A percentile compares a stretch with the other conserved stretches of the same genome.
phyloP scores from a whole-genome alignment of 37 sponge, comb jelly and placozoan genomes.

The Petrosia ficiformis region DNA sequence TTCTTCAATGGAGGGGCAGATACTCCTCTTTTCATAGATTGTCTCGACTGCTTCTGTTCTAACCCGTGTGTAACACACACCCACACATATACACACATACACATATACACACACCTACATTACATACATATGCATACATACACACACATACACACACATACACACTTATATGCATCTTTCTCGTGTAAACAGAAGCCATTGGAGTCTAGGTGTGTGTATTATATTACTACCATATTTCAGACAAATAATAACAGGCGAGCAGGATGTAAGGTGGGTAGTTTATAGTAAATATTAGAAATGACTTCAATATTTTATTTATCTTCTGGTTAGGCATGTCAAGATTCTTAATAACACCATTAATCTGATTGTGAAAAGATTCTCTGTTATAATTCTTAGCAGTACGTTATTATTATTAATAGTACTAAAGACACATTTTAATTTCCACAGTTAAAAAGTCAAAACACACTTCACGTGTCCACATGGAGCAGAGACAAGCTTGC shows the following conservation, averaged over 20 bases:
- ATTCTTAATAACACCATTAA: neutral
- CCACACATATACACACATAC: too few relatives aligned
- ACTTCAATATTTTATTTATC: neutral
- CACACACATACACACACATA: too few relatives aligned
- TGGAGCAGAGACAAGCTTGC: conserved; percentile 33
- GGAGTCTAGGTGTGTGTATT: conserved; percentile 47
- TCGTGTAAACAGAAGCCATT: conserved; percentile 17
- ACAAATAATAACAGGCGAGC: conserved; percentile 15
- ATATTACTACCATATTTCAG: conserved; percentile 30
- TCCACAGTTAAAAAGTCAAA: neutral
- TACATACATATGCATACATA: too few relatives aligned
- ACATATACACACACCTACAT: too few relatives aligned
- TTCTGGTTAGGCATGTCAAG: neutral
- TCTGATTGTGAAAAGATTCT: neutral
- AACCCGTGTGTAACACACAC: conserved; percentile 19
- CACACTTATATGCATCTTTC: too few relatives aligned
- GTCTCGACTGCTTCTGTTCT: conserved; percentile 14
- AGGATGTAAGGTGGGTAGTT: conserved; percentile 1
- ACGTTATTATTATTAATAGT: neutral
- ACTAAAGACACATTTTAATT: neutral
- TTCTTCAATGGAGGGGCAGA: conserved; percentile 15
- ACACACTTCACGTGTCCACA: neutral
- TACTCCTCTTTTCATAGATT: conserved; percentile 16
- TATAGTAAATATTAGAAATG: neutral
- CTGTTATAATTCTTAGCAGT: neutral